phyloP scores from a whole-genome alignment of 2,888 invertebrate genomes.

The Keiferia lycopersicella region DNA sequence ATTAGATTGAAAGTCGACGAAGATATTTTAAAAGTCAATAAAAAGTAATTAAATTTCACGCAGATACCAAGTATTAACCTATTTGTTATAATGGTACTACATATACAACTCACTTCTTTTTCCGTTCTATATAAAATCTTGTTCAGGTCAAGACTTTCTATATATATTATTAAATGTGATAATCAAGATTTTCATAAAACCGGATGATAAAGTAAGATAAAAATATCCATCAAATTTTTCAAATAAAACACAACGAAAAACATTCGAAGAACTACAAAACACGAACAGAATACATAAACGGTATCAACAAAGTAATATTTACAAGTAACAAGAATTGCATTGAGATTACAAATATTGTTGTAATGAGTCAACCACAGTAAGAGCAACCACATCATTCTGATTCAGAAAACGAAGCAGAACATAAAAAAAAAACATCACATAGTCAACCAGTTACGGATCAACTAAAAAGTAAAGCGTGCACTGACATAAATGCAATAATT shows the following conservation, averaged over 20 bases:
- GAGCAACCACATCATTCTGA: neutral
- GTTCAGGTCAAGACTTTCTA: too few relatives aligned
- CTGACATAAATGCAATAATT: slow-evolving; percentile 41
- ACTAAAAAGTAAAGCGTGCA: slow-evolving; percentile 13
- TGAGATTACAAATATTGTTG: neutral
- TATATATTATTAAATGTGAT: too few relatives aligned
- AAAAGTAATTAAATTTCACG: neutral
- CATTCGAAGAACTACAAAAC: neutral
- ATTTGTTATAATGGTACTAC: too few relatives aligned
- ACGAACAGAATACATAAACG: neutral
- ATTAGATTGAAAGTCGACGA: neutral
- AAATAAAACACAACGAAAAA: neutral
- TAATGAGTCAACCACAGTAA: neutral
- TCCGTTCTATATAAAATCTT: too few relatives aligned
- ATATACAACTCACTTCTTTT: too few relatives aligned
- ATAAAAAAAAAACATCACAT: neutral
- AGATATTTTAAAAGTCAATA: neutral
- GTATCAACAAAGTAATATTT: neutral
- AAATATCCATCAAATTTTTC: too few relatives aligned
- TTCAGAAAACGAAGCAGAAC: slow-evolving; percentile 13
- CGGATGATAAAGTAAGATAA: too few relatives aligned
- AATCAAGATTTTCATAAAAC: too few relatives aligned
- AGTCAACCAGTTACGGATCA: neutral
- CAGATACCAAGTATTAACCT: too few relatives aligned
- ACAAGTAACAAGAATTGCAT: neutral